Conservation (phyloP, 2,113 vertebrate species). For the Tetrax tetrax region DNA sequence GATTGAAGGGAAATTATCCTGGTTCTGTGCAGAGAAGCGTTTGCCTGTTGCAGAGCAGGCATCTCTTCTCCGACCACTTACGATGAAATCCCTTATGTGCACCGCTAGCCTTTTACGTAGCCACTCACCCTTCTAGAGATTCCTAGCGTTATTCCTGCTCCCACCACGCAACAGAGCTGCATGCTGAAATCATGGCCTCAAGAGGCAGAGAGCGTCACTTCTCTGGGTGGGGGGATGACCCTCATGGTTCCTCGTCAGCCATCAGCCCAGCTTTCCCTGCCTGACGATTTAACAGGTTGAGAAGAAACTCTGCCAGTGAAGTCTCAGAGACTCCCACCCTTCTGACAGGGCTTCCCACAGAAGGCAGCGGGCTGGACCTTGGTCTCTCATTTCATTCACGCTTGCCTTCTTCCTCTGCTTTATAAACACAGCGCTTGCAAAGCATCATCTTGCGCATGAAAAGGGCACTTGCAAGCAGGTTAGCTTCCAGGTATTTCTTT, state of each 20-base stretch:
- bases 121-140: neutral
- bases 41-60: neutral
- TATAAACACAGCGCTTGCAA: neutral
- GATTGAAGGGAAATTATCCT: neutral
- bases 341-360: neutral
- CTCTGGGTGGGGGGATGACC: neutral
- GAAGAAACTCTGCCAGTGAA: neutral
- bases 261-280: neutral
- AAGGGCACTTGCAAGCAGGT: neutral
- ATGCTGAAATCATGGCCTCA: rapidly evolving
- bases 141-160: neutral
- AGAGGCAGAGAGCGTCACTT: neutral
- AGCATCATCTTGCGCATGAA: neutral
- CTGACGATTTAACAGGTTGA: neutral
- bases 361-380: rapidly evolving
- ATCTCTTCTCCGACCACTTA: neutral
- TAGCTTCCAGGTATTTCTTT: neutral
- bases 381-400: neutral
- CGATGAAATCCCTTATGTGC: neutral
- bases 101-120: neutral
- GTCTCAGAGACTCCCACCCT: rapidly evolving
- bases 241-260: neutral
- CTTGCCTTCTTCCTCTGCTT: neutral
- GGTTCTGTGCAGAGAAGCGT: neutral
- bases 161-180: neutral